These are phyloP conservation scores for Amphipyra tragopoginis DNA, from an alignment of 2,888 invertebrate species.

Conservation along the genomic window DNA sequence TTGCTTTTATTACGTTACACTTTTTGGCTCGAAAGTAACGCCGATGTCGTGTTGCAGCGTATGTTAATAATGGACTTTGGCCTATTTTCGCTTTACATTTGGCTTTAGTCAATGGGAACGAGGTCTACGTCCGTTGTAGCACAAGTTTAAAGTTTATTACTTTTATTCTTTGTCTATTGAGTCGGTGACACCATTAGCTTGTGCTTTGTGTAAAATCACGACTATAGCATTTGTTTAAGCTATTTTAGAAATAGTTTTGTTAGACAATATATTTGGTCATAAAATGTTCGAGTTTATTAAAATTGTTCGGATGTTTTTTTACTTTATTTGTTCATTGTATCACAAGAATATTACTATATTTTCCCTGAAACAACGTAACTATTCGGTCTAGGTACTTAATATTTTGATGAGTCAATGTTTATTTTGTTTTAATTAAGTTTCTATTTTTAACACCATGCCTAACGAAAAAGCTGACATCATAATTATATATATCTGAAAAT, in stretches of 20 bases:
- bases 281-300: too few relatives aligned
- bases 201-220: neutral
- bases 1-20: conserved; percentile 37
- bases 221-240: too few relatives aligned
- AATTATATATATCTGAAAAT: conserved; percentile 7
- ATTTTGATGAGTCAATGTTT: too few relatives aligned
- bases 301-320: too few relatives aligned
- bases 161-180: neutral
- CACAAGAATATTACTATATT: too few relatives aligned
- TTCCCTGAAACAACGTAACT: too few relatives aligned
- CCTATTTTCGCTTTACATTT: conserved; percentile 40
- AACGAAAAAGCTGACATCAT: neutral
- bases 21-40: conserved; percentile 43
- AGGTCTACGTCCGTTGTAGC: conserved; percentile 1
- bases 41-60: conserved; percentile 32
- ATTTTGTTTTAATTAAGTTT: neutral
- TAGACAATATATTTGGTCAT: too few relatives aligned
- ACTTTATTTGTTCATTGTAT: too few relatives aligned
- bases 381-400: too few relatives aligned
- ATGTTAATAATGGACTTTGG: conserved; percentile 20
- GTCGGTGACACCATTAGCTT: neutral
- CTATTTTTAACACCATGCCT: neutral
- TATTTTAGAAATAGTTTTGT: too few relatives aligned
- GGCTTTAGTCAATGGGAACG: conserved; percentile 17
- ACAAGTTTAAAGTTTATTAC: conserved; percentile 4